Base-by-base conservation (phyloP, 2,888 invertebrate genomes). In the Phortica magna region DNA sequence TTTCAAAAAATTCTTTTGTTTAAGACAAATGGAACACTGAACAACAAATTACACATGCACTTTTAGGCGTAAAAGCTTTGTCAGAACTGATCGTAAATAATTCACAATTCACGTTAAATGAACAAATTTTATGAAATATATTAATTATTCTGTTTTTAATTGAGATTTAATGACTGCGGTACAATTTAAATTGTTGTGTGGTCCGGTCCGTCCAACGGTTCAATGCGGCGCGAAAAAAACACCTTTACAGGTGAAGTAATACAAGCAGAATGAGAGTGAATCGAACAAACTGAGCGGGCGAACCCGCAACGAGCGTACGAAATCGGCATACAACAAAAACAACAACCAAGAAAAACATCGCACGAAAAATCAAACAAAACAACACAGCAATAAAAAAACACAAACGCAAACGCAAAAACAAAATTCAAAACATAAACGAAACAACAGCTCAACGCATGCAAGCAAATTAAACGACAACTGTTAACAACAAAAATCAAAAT, bases 171-270 rank as follows among this genome's bases (percentile, higher is more conserved):
- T 17, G 59, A 59, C 17, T 22, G 59, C 12, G 53, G 19, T 53
- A 22, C 53, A 48, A 31, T 3, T 31, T 2, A 31, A 31, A 31
- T 19, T 9, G 53, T 48, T 14, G 48, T 48, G 14, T 48, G 14
- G 14, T n/a, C n/a, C n/a, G n/a, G n/a, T n/a, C 48, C 31, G 48
- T 48, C 3, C 48, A 48, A 71, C 74, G 73, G 67, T 64, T 68
- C 41, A 73, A 43, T 81, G 82, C 81, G 81, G 53, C 83, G 81
- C 78, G 80, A 76, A 68, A 78, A 78, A 74, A 80, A 81, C 89
- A 89, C 89, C 90, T 90, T 87, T 84, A 81, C 91, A 90, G 91
- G 90, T 91, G 90, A 89, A 91, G 91, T 90, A 83, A 88, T 89
- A 85, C 88, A 85, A 83, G 89, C 90, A 88, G 90, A 91, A 91